Evolutionary conservation across 2,113 vertebrate species (phyloP).

Genomic region (Hymenochirus boettgeri): DNA sequence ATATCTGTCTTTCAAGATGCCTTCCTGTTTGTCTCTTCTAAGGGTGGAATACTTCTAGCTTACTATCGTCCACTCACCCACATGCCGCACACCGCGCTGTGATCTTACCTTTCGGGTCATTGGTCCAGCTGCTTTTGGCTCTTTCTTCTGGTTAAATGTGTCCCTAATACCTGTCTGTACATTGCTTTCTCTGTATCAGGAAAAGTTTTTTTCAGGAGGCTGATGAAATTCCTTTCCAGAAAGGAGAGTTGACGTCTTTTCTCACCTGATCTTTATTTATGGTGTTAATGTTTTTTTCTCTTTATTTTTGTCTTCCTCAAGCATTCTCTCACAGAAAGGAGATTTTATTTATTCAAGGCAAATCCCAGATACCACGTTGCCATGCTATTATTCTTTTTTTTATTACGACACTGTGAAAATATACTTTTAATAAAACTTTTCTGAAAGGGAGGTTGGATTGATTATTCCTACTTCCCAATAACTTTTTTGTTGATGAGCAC

Average conservation of each 20-base stretch:
- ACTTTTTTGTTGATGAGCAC: too few species aligned
- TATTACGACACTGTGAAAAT: too few species aligned
- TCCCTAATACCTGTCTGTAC: constrained; percentile 70
- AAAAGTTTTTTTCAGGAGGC: constrained; percentile 62
- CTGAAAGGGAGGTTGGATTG: too few species aligned
- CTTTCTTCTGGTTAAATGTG: constrained; percentile 61
- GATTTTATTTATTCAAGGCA: constrained; percentile 66
- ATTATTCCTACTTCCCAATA: too few species aligned
- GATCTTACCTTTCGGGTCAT: constrained; percentile 62
- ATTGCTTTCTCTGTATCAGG: constrained; percentile 69
- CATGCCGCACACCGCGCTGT: constrained; percentile 52
- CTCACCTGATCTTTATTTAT: constrained; percentile 73
- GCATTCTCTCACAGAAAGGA: constrained; percentile 70
- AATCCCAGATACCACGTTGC: constrained; percentile 56
- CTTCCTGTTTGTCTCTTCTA: constrained; percentile 60
- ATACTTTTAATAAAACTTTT: too few species aligned
- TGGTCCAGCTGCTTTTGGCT: constrained; percentile 61
- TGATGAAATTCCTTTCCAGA: constrained; percentile 63
- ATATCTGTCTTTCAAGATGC: constrained; percentile 43
- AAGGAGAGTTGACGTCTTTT: constrained; percentile 71
- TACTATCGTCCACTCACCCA: constrained; percentile 58
- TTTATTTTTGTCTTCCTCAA: constrained; percentile 64
- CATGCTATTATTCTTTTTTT: too few species aligned
- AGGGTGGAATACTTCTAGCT: constrained; percentile 48
- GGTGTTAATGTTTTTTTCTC: constrained; percentile 64